These are phyloP conservation scores for Psittacula derbiana DNA, from an alignment of 2,797 vertebrate species.

Conservation along the genomic window DNA sequence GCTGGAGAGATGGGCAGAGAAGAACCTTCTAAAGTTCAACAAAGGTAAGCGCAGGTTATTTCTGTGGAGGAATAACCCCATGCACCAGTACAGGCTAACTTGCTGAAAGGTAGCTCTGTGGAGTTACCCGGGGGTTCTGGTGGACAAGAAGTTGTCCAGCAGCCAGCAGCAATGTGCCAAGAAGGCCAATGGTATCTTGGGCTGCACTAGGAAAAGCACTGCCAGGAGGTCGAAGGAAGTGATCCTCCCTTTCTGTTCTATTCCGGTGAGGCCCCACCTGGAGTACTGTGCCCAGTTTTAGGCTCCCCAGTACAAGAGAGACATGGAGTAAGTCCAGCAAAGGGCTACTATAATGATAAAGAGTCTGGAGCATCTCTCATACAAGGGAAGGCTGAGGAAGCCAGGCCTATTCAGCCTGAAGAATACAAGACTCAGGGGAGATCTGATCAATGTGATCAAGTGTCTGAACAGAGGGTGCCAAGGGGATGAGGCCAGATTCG, in stretches of 20 bases:
- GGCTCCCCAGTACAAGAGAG: not conserved
- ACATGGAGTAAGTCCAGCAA: not conserved
- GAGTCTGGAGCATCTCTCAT: not conserved
- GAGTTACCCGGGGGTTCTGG: not conserved
- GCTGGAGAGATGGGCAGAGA: not conserved
- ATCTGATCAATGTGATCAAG: not conserved
- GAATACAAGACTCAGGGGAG: not conserved
- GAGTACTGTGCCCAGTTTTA: not conserved
- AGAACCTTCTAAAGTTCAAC: not conserved
- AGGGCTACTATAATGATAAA: not conserved
- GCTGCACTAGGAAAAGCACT: not conserved
- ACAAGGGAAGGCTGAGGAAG: not conserved
- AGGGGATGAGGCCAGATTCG: not conserved
- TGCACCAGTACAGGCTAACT: not conserved
- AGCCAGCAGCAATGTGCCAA: not conserved
- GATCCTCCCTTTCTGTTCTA: not conserved
- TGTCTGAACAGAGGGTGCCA: not conserved
- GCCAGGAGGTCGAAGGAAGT: not conserved
- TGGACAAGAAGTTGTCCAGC: not conserved
- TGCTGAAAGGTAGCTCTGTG: not conserved
- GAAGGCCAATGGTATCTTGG: not conserved
- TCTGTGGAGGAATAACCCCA: not conserved
- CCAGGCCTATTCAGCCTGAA: not conserved
- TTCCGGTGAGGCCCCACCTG: not conserved
- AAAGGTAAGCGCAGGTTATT: not conserved